These are phyloP conservation scores for Aphodius sticticus DNA, from an alignment of 2,888 invertebrate species.

Conservation along the genomic window DNA sequence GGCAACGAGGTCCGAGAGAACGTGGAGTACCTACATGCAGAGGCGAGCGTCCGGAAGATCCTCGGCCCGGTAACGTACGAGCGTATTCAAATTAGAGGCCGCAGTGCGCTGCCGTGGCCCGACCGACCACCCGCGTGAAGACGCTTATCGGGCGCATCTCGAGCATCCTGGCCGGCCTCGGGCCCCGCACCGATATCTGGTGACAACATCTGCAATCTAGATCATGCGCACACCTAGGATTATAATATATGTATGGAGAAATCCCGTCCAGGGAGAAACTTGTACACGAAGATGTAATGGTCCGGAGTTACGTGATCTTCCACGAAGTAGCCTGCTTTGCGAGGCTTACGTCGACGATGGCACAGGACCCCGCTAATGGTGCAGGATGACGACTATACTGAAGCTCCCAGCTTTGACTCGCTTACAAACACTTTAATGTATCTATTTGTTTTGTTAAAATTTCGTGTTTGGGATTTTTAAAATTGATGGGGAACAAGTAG, in stretches of 20 bases:
- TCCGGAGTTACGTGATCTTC: neutral
- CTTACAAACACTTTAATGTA: no score
- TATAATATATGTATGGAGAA: constrained; percentile 51
- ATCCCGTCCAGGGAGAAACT: neutral
- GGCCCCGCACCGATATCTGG: constrained; percentile 29
- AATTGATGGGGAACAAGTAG: no score
- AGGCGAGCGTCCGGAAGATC: constrained; percentile 42
- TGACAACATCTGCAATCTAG: constrained; percentile 54
- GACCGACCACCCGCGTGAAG: constrained; percentile 60
- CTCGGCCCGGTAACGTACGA: constrained; percentile 53
- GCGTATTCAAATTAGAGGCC: constrained; percentile 60
- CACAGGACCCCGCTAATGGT: no score
- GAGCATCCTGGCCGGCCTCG: constrained; percentile 35
- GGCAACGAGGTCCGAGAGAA: constrained; percentile 23
- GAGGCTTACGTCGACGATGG: no score
- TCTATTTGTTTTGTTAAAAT: no score
- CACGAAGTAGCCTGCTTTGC: neutral
- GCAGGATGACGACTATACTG: no score
- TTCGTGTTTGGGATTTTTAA: no score
- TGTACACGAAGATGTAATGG: neutral
- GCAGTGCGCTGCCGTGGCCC: constrained; percentile 49
- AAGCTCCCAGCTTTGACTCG: no score
- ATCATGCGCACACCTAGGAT: constrained; percentile 51
- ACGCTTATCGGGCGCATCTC: constrained; percentile 50
- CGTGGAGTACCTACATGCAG: constrained; percentile 25